Percentiles rank a stretch among this genome's conserved stretches.
phyloP scores from a whole-genome alignment of 1,140 invertebrate genomes.

The Drosophila auraria region DNA sequence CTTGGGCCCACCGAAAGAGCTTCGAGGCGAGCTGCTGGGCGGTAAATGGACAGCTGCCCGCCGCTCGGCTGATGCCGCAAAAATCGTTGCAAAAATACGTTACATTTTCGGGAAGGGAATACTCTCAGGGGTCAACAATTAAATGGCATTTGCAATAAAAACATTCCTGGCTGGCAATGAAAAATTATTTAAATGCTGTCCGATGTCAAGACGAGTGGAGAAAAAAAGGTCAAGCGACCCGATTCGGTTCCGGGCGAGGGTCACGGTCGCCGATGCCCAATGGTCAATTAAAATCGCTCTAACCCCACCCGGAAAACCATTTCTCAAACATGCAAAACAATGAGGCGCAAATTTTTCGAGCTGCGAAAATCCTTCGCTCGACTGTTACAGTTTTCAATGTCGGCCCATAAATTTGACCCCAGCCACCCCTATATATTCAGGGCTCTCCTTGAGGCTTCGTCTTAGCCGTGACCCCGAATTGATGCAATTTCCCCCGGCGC shows the following conservation, averaged over 20 bases:
- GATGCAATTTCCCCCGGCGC: slow-evolving; percentile 72
- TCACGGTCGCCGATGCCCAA: slow-evolving; percentile 62
- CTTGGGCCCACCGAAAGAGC: slow-evolving; percentile 33
- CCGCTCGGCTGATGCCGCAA: slow-evolving; percentile 31
- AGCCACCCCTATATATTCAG: slow-evolving; percentile 64
- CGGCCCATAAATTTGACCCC: slow-evolving; percentile 70
- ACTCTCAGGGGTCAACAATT: slow-evolving; percentile 71
- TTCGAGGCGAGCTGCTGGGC: slow-evolving; percentile 2
- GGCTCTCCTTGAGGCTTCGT: slow-evolving; percentile 63
- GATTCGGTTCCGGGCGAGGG: slow-evolving; percentile 48
- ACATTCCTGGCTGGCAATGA: slow-evolving; percentile 60
- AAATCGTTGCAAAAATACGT: slow-evolving; percentile 54
- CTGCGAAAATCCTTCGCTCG: slow-evolving; percentile 62
- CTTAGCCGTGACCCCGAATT: slow-evolving; percentile 81
- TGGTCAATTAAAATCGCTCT: slow-evolving; percentile 68
- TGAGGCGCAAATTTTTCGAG: slow-evolving; percentile 36
- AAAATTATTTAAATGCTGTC: slow-evolving; percentile 75
- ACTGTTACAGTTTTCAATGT: slow-evolving; percentile 69
- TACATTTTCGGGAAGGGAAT: slow-evolving; percentile 45
- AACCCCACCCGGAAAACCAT: slow-evolving; percentile 48
- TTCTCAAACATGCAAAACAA: slow-evolving; percentile 79
- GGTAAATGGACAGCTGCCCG: slow-evolving; percentile 22
- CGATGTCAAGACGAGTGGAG: slow-evolving; percentile 53
- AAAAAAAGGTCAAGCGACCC: slow-evolving; percentile 67
- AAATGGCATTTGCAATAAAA: slow-evolving; percentile 78